Evolutionary conservation across 2,888 invertebrate species (phyloP).

Genomic region (Drosophila mulleri): DNA sequence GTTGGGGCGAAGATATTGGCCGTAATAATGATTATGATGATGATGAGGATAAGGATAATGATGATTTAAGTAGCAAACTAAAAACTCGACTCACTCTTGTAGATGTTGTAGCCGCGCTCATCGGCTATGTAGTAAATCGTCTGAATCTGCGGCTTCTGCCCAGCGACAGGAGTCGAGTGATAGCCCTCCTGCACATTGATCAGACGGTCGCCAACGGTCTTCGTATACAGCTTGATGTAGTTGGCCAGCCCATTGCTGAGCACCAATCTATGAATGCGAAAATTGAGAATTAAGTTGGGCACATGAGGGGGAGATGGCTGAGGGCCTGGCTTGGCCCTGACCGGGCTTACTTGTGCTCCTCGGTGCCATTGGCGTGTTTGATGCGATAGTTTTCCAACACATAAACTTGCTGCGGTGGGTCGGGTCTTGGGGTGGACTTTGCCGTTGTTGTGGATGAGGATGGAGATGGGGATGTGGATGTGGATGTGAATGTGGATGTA

Average conservation of each 20-base stretch:
- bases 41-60: slow-evolving; percentile 20
- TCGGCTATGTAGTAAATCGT: slow-evolving; percentile 79
- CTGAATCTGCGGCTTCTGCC: slow-evolving; percentile 50
- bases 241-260: slow-evolving; percentile 79
- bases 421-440: not conserved
- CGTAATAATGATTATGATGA: slow-evolving; percentile 13
- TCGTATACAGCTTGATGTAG: slow-evolving; percentile 76
- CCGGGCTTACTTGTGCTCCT: slow-evolving; percentile 73
- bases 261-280: slow-evolving; percentile 54
- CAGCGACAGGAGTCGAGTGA: slow-evolving; percentile 70
- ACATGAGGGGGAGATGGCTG: too few relatives aligned
- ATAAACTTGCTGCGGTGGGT: slow-evolving; percentile 34
- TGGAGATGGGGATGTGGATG: slow-evolving; percentile 3
- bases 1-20: slow-evolving; percentile 7
- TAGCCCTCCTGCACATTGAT: slow-evolving; percentile 79
- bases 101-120: slow-evolving; percentile 72
- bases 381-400: slow-evolving; percentile 78
- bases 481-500: not conserved
- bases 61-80: slow-evolving; percentile 33
- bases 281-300: not conserved
- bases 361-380: slow-evolving; percentile 75
- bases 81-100: slow-evolving; percentile 71
- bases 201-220: slow-evolving; percentile 53
- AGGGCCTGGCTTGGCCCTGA: too few relatives aligned
- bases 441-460: slow-evolving; percentile 14